These are phyloP conservation scores for Eulithis prunata DNA, from an alignment of 2,888 invertebrate species.

Conservation along the genomic window DNA sequence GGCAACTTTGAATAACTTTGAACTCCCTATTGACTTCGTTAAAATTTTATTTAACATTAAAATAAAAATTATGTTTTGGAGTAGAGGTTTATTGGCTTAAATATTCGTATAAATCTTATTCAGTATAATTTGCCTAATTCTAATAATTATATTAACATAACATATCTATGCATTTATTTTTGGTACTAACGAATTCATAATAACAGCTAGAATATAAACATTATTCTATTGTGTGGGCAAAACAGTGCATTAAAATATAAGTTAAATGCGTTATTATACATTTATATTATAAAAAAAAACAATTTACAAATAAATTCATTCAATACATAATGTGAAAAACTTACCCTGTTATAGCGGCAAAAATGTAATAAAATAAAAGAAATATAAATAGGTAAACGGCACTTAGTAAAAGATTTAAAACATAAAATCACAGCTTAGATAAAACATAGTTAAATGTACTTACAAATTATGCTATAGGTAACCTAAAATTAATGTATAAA, in stretches of 20 bases:
- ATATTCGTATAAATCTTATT: slow-evolving; percentile 26
- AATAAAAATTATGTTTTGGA: slow-evolving; percentile 2
- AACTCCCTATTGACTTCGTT: too few relatives aligned
- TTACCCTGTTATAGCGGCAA: too few relatives aligned
- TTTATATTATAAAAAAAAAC: neutral
- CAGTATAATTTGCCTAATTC: slow-evolving; percentile 37
- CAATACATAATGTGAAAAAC: neutral
- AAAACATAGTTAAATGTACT: too few relatives aligned
- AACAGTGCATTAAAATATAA: slow-evolving; percentile 64
- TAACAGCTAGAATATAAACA: slow-evolving; percentile 4
- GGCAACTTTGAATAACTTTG: too few relatives aligned
- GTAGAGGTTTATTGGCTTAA: slow-evolving; percentile 18
- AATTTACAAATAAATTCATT: too few relatives aligned
- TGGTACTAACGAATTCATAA: slow-evolving; percentile 27
- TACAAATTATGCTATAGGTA: too few relatives aligned
- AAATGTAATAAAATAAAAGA: too few relatives aligned
- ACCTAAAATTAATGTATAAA: too few relatives aligned
- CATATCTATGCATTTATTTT: slow-evolving; percentile 16
- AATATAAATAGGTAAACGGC: too few relatives aligned
- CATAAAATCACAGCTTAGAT: too few relatives aligned
- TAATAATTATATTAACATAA: slow-evolving; percentile 3
- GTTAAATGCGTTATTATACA: slow-evolving; percentile 58
- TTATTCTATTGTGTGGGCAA: slow-evolving; percentile 57
- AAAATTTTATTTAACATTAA: neutral
- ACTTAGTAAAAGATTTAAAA: too few relatives aligned